phyloP scores from a whole-genome alignment of 2,888 invertebrate genomes.

The Tridacna crocea region DNA sequence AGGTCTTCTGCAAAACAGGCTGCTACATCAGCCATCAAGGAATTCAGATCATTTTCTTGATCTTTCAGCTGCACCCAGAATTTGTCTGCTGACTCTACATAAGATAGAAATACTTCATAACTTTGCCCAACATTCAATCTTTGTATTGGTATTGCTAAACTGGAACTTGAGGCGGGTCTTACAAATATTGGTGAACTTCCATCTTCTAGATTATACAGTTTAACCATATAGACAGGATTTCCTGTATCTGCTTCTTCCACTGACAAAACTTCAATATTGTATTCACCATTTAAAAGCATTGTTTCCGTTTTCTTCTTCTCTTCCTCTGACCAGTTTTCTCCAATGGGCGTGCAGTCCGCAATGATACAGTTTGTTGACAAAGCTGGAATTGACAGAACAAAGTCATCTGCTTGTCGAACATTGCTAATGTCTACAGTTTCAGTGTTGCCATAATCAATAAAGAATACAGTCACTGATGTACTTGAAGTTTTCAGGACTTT shows the following conservation, averaged over 20 bases:
- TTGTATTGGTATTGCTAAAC: conserved; percentile 34
- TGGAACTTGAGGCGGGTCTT: conserved; percentile 48
- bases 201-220: conserved; percentile 51
- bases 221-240: conserved; percentile 40
- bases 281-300: conserved; percentile 63
- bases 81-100: conserved; percentile 65
- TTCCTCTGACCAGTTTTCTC: conserved; percentile 46
- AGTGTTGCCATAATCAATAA: conserved; percentile 83
- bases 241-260: conserved; percentile 15
- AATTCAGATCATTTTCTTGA: conserved; percentile 61
- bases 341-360: conserved; percentile 54
- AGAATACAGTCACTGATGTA: conserved; percentile 69
- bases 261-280: conserved; percentile 57
- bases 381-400: conserved; percentile 70
- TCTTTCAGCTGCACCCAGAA: conserved; percentile 68
- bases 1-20: conserved; percentile 61
- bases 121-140: conserved; percentile 44
- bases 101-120: conserved; percentile 60
- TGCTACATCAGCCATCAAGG: conserved; percentile 64
- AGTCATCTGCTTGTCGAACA: conserved; percentile 68
- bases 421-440: conserved; percentile 69
- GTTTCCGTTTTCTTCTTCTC: conserved; percentile 58
- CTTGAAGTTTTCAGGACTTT: conserved; percentile 58
- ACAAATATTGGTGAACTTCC: conserved; percentile 58
- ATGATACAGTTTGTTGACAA: conserved; percentile 76